These are phyloP conservation scores for Meta bourneti DNA, from an alignment of 2,888 invertebrate genomes.

Conservation along the genomic window DNA sequence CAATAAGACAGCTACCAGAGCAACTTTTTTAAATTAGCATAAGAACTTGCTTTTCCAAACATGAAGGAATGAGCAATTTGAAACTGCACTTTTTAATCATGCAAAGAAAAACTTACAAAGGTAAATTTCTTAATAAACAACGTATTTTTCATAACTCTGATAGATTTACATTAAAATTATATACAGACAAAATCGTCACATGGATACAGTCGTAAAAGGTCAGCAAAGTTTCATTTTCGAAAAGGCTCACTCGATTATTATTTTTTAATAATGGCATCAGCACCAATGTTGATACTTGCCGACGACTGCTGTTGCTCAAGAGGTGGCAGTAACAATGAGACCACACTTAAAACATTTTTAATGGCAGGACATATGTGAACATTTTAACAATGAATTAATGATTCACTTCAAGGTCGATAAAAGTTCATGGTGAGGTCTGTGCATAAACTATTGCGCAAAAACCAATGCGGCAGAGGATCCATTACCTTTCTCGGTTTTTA, in stretches of 20 bases:
- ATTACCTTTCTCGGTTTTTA: constrained; percentile 29
- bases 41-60: constrained; percentile 1
- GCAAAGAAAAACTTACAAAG: constrained; percentile 9
- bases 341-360: constrained; percentile 64
- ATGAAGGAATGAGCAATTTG: background rate
- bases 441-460: constrained; percentile 39
- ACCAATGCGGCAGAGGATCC: constrained; percentile 2
- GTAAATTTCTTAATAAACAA: constrained; percentile 23
- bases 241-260: constrained; percentile 28
- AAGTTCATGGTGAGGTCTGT: constrained; percentile 68
- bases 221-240: constrained; percentile 20
- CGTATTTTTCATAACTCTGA: constrained; percentile 3
- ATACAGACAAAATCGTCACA: constrained; percentile 45
- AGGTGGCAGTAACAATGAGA: constrained; percentile 70
- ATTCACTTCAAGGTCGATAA: constrained; percentile 52
- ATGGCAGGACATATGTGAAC: constrained; percentile 72
- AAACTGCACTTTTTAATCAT: background rate
- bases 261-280: constrained; percentile 41
- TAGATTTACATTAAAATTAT: constrained; percentile 58
- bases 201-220: constrained; percentile 38
- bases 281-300: constrained; percentile 36
- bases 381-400: constrained; percentile 70
- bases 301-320: constrained; percentile 49
- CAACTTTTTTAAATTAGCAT: background rate
- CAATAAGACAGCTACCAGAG: background rate